Conservation (phyloP, 1,140 invertebrate species). For the Eriosoma lanigerum region DNA sequence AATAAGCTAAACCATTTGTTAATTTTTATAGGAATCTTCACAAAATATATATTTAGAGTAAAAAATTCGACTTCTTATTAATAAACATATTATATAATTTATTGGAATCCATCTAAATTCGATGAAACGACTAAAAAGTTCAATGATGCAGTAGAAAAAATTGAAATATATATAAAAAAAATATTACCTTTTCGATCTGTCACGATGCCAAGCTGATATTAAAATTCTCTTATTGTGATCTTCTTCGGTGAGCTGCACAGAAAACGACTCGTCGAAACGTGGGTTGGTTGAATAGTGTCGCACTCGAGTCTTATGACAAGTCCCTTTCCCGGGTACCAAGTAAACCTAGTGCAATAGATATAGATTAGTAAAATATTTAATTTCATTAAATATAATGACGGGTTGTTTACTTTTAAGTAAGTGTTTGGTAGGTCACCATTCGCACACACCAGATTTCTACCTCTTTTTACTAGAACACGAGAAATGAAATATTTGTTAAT, state of each 20-base stretch:
- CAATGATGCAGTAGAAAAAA: too few relatives aligned
- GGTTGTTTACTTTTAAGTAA: slow-evolving; percentile 57
- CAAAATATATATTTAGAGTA: too few relatives aligned
- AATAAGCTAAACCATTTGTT: too few relatives aligned
- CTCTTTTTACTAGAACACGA: slow-evolving; percentile 55
- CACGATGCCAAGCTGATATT: slow-evolving; percentile 62
- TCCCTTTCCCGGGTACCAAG: slow-evolving; percentile 58
- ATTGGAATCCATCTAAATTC: too few relatives aligned
- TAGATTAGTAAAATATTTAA: slow-evolving; percentile 21
- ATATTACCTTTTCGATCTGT: slow-evolving; percentile 59
- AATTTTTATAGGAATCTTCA: too few relatives aligned
- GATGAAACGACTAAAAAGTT: too few relatives aligned
- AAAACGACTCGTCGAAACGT: slow-evolving; percentile 62
- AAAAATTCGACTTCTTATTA: too few relatives aligned
- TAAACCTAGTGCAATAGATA: slow-evolving; percentile 53
- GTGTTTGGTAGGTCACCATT: slow-evolving; percentile 56
- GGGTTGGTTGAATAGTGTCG: slow-evolving; percentile 59
- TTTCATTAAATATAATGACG: neutral
- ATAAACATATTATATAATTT: too few relatives aligned
- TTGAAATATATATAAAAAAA: too few relatives aligned
- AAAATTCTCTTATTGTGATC: slow-evolving; percentile 60
- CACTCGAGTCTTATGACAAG: slow-evolving; percentile 61
- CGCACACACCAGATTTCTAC: slow-evolving; percentile 55
- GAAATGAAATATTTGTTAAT: neutral
- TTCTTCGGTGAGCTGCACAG: slow-evolving; percentile 59